Evolutionary conservation across 2,113 vertebrate genomes (phyloP).

Genomic region (Fukomys damarensis): DNA sequence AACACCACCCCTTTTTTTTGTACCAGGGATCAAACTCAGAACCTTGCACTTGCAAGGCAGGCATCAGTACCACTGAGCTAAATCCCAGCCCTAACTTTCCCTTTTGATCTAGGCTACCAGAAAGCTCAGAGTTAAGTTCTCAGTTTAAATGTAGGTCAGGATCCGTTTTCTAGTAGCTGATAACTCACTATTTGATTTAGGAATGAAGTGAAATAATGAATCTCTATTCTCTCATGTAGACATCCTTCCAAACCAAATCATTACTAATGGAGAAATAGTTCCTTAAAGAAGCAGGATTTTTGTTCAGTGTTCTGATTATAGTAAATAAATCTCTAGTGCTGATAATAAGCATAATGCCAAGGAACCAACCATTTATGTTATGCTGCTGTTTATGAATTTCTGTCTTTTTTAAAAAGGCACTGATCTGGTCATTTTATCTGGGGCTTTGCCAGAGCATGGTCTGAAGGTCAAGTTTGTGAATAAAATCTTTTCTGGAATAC

Average conservation of each 20-base stretch:
- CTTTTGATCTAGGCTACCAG: not conserved
- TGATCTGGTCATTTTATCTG: not conserved
- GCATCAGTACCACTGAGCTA: too few species aligned
- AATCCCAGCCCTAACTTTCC: too few species aligned
- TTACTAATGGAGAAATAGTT: slow-evolving; percentile 15
- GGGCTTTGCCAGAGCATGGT: not conserved
- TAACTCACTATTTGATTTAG: not conserved
- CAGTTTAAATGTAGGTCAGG: not conserved
- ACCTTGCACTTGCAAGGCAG: too few species aligned
- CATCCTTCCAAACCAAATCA: slow-evolving; percentile 45
- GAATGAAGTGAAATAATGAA: not conserved
- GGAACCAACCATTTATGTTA: not conserved
- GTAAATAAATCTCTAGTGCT: not conserved
- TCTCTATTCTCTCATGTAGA: not conserved
- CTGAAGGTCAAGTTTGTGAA: not conserved
- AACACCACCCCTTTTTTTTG: too few species aligned
- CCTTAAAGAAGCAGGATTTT: not conserved
- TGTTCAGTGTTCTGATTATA: not conserved
- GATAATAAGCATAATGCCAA: not conserved
- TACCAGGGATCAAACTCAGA: too few species aligned
- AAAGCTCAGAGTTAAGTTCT: not conserved
- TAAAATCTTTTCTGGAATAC: not conserved
- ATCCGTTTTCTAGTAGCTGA: not conserved
- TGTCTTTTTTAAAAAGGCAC: slow-evolving; percentile 3
- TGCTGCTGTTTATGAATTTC: not conserved